Conservation (phyloP, 2,797 vertebrate genomes). For the Sebastolobus alascanus region DNA sequence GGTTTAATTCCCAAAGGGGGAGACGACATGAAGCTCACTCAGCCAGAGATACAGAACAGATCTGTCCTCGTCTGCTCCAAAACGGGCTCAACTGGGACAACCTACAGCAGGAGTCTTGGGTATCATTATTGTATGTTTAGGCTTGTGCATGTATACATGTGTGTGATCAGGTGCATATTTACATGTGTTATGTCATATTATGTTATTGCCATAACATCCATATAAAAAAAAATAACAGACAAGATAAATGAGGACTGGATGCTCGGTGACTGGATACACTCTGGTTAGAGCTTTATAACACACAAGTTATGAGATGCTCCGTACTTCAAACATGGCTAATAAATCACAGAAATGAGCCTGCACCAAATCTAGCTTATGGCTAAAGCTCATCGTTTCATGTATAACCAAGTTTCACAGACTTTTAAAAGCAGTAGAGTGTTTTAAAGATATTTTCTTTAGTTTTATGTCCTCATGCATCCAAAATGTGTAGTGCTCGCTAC, state of each 20-base stretch:
- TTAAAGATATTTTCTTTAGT: neutral
- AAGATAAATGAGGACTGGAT: conserved; percentile 31
- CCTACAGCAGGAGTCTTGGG: neutral
- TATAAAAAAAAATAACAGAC: conserved; percentile 10
- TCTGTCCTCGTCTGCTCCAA: conserved; percentile 25
- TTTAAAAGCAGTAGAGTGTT: conserved; percentile 4
- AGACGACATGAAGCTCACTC: conserved; percentile 54
- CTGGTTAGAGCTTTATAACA: neutral
- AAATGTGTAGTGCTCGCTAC: neutral
- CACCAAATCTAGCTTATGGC: neutral
- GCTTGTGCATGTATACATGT: neutral
- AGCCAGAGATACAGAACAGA: conserved; percentile 57
- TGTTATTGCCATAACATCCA: conserved; percentile 4
- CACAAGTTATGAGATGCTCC: neutral
- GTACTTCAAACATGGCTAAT: neutral
- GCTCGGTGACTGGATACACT: neutral
- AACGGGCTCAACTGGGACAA: conserved; percentile 24
- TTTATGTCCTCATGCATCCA: neutral
- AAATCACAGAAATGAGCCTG: neutral
- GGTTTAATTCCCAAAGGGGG: conserved; percentile 69
- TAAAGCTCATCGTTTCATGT: neutral
- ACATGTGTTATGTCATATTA: conserved; percentile 3
- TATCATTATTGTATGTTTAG: conserved; percentile 1
- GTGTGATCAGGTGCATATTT: conserved; percentile 5
- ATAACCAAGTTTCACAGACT: neutral